These are phyloP conservation scores for Oreochromis mossambicus DNA, from an alignment of 2,797 vertebrate genomes.

Conservation along the genomic window DNA sequence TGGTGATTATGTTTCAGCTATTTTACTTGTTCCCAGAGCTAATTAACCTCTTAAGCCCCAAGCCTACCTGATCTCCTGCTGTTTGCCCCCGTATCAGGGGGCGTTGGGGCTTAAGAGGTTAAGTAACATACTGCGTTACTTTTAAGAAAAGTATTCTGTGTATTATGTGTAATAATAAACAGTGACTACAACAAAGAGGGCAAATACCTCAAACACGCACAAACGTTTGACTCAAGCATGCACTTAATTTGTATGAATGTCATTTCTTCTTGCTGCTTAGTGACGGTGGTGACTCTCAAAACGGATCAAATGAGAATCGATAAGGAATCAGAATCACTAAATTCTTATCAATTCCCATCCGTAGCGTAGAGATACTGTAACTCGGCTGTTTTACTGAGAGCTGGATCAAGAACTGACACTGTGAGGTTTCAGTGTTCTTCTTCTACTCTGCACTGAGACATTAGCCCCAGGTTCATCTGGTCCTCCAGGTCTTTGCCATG, in stretches of 20 bases:
- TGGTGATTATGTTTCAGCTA: not conserved
- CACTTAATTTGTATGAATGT: not conserved
- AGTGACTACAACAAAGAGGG: not conserved
- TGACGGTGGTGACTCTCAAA: not conserved
- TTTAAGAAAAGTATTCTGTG: not conserved
- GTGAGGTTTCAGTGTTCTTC: not conserved
- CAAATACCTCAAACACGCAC: not conserved
- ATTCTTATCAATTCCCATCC: rapidly evolving
- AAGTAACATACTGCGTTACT: not conserved
- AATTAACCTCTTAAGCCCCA: no score
- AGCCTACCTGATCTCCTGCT: no score
- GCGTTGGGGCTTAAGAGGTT: no score
- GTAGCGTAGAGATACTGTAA: not conserved
- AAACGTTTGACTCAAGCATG: not conserved
- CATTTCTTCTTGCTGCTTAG: not conserved
- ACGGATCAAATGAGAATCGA: rapidly evolving
- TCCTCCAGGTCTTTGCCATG: not conserved
- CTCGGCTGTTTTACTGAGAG: not conserved
- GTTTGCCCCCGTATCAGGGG: no score
- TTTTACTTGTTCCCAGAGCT: not conserved
- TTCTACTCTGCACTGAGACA: not conserved
- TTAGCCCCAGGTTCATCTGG: not conserved
- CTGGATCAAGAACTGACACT: not conserved
- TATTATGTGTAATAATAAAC: not conserved
- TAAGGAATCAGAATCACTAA: not conserved